Percentiles rank a stretch among this genome's conserved stretches.
These are phyloP conservation scores for Calephelis perditalis DNA, from an alignment of 2,888 invertebrate species.

Conservation along the genomic window DNA sequence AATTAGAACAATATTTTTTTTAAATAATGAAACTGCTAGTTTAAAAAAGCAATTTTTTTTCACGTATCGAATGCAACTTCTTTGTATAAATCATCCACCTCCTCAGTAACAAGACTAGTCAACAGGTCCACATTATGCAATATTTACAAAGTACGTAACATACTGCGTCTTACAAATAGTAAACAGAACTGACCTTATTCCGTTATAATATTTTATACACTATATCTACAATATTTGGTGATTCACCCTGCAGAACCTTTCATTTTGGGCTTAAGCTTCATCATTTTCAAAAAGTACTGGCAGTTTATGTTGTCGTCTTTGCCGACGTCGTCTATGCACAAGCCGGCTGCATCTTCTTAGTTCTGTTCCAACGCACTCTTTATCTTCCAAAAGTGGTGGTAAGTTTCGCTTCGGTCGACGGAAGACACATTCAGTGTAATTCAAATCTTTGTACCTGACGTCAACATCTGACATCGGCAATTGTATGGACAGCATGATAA, in stretches of 20 bases:
- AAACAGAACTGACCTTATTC: constrained; percentile 13
- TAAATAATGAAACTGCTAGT: too few species aligned
- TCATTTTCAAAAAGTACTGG: constrained; percentile 61
- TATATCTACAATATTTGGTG: not conserved
- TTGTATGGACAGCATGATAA: constrained; percentile 57
- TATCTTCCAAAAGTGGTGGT: constrained; percentile 62
- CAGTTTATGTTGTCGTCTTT: constrained; percentile 50
- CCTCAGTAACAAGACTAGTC: constrained; percentile 1
- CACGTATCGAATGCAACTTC: not conserved
- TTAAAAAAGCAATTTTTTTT: not conserved
- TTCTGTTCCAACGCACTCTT: constrained; percentile 58
- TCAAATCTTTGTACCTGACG: constrained; percentile 56
- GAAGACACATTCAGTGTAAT: constrained; percentile 42
- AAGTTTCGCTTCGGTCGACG: constrained; percentile 53
- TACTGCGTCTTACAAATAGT: constrained; percentile 10
- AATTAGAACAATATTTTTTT: too few species aligned
- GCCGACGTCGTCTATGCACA: constrained; percentile 47
- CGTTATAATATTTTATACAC: not conserved
- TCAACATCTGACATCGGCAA: constrained; percentile 51
- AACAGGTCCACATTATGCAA: constrained; percentile 5
- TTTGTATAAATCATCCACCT: not conserved
- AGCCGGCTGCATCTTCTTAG: constrained; percentile 49
- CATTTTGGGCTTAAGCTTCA: constrained; percentile 48
- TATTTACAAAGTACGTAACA: constrained; percentile 7
- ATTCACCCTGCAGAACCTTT: constrained; percentile 13